Evolutionary conservation across 2,113 vertebrate species (phyloP).

Genomic region (Salvelinus sp.): DNA sequence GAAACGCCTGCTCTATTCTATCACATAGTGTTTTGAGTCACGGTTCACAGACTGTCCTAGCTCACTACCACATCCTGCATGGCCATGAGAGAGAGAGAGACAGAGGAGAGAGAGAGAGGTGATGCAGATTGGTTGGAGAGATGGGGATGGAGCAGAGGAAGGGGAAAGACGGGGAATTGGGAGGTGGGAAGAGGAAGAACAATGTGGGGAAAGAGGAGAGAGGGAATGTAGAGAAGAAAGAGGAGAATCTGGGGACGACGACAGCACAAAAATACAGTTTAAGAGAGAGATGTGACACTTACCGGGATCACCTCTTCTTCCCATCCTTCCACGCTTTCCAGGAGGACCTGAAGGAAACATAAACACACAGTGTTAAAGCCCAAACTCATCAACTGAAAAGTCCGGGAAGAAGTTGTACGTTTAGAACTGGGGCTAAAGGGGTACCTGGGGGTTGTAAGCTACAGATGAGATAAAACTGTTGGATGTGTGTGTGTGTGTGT

Average conservation of each 20-base stretch:
- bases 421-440: neutral
- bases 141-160: conserved; percentile 24
- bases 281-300: conserved; percentile 8
- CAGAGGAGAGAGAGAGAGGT: neutral
- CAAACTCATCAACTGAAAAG: neutral
- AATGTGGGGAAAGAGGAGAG: neutral
- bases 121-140: neutral
- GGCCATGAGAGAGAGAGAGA: conserved; percentile 7
- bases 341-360: conserved; percentile 83
- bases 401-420: too few relatives aligned
- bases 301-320: conserved; percentile 89
- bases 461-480: too few relatives aligned
- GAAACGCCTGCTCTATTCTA: conserved; percentile 43
- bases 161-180: neutral
- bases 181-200: conserved; percentile 20
- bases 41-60: conserved; percentile 45
- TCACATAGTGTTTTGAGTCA: conserved; percentile 37
- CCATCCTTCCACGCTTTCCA: conserved; percentile 89
- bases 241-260: too few relatives aligned
- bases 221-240: too few relatives aligned
- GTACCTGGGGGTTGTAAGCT: too few relatives aligned
- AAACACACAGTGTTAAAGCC: conserved; percentile 50
- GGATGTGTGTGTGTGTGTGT: neutral
- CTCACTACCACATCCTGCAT: conserved; percentile 17
- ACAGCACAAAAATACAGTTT: too few relatives aligned